These are phyloP conservation scores for Glyphotaelius pellucidus DNA, from an alignment of 2,888 invertebrate species.

Conservation along the genomic window DNA sequence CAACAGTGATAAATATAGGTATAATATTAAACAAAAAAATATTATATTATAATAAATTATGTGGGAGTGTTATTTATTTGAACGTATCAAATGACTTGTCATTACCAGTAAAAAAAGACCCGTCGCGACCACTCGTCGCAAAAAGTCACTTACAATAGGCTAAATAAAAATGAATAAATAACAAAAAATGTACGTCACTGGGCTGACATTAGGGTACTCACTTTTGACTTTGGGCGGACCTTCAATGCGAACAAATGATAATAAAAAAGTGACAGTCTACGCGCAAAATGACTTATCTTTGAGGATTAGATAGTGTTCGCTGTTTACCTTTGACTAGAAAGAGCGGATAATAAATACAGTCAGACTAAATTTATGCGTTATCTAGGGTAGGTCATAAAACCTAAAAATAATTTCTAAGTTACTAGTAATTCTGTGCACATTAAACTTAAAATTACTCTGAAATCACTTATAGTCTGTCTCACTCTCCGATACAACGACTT, in stretches of 20 bases:
- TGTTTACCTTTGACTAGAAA: background rate
- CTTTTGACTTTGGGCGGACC: slow-evolving; percentile 47
- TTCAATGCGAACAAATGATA: slow-evolving; percentile 44
- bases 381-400: too few relatives aligned
- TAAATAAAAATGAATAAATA: background rate
- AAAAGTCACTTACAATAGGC: background rate
- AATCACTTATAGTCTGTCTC: too few relatives aligned
- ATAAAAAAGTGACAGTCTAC: slow-evolving; percentile 45
- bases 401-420: too few relatives aligned
- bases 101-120: too few relatives aligned
- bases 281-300: slow-evolving; percentile 10
- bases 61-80: background rate
- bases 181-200: slow-evolving; percentile 40
- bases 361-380: too few relatives aligned
- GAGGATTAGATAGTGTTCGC: slow-evolving; percentile 16
- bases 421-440: too few relatives aligned
- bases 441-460: too few relatives aligned
- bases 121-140: background rate
- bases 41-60: too few relatives aligned
- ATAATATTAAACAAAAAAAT: too few relatives aligned
- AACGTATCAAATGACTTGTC: background rate
- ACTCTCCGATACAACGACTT: too few relatives aligned
- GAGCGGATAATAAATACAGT: background rate
- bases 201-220: slow-evolving; percentile 38
- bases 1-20: too few relatives aligned